Evolutionary conservation across 2,113 vertebrate genomes (phyloP).

Genomic region (Fulmarus glacialis): DNA sequence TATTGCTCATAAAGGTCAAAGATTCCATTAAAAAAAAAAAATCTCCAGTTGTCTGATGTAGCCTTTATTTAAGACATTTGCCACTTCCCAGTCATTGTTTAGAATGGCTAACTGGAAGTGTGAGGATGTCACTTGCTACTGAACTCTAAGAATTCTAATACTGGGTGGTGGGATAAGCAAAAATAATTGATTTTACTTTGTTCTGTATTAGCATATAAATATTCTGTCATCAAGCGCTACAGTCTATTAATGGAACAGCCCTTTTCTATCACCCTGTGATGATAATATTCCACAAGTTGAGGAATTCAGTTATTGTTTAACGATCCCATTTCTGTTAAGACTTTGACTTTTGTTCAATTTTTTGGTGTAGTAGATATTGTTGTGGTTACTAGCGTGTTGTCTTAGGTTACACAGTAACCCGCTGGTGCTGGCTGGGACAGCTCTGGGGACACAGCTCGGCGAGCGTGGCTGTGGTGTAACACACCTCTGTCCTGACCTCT

Average conservation of each 20-base stretch:
- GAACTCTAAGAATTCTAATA: not conserved
- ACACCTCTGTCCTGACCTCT: not conserved
- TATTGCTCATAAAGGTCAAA: conserved; percentile 10
- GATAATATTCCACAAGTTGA: not conserved
- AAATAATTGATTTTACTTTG: not conserved
- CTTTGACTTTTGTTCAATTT: not conserved
- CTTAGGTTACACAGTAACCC: accelerated
- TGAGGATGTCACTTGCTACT: not conserved
- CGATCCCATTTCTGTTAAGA: not conserved
- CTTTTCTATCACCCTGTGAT: not conserved
- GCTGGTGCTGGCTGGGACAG: not conserved
- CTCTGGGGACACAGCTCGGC: accelerated
- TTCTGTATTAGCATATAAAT: not conserved
- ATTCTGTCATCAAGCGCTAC: not conserved
- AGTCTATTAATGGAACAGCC: not conserved
- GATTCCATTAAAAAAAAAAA: conserved; percentile 16
- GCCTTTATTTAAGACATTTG: not conserved
- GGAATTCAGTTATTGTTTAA: not conserved
- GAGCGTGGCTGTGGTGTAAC: accelerated
- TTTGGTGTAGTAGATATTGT: not conserved
- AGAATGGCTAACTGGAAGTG: not conserved
- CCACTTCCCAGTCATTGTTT: not conserved
- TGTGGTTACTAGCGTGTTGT: accelerated
- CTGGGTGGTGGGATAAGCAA: not conserved
- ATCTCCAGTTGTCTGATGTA: not conserved